Evolutionary conservation across 2,797 vertebrate genomes (phyloP), one percentile per base, ranked within the genome.

Genomic region (Tympanoctomys barrerae): DNA sequence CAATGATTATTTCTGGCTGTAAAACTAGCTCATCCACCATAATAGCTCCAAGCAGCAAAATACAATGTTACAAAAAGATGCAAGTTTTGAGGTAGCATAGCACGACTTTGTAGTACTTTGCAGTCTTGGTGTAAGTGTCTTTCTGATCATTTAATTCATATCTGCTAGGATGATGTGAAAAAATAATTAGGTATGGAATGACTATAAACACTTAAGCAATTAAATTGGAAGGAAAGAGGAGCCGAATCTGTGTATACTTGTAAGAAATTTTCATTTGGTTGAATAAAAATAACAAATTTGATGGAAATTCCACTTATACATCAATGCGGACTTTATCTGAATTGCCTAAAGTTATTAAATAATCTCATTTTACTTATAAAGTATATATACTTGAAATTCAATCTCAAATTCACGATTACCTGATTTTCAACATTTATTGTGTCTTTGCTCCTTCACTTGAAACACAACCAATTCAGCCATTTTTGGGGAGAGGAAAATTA

Each of bases 1-100:
- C 52, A 22, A 6, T 0, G 1, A 86, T 81, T 91, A 68, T 89
- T 94, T 94, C 33, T 87, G 19, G 0, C 21, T 90, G 1, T 46
- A 84, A 89, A 85, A 85, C 24, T 36, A 59, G 19, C 11, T 78
- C 9, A 26, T 31, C n/a, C 0, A 75, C 14, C 9, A 68, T 78
- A 49, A 52, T 91, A 94, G 2, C 31, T 84, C 12, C 31, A 36
- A 79, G 39, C 26, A 96, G 14, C 90, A 61, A 93, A 94, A 33
- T 18, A 8, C 19, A 42, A n/a, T 81, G 19, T 90, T 49, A 81
- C 21, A 80, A 78, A 95, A 70, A 22, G 0, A 19, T 7, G 75
- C 36, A 59, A 54, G 4, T 79, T 73, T 90, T 66, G 21, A 88
- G 1, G 7, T 52, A 49, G 5, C 28, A 16, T 7, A 89, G 24